Base-by-base conservation (phyloP, 2,888 invertebrate species). In the Xestia ashworthii region DNA sequence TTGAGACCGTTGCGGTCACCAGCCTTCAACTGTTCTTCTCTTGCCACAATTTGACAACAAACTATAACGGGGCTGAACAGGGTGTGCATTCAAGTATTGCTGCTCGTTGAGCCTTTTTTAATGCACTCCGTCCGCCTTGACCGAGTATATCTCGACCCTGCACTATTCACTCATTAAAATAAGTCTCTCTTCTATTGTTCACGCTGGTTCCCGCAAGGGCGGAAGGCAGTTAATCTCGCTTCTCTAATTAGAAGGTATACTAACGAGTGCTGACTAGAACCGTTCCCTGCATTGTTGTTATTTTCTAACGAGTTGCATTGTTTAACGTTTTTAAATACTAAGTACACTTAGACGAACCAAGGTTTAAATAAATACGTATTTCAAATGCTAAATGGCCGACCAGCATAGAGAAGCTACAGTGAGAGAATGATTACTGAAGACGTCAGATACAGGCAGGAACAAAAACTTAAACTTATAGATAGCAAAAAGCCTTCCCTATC, bases 261-360 rank as follows among this genome's bases (percentile, higher is more conserved):
- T 89, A 89, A 88, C 89, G 90, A 88, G 89, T 88, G 88, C 89
- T 89, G 83, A 89, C 88, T 62, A 65, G 64, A 73, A 88, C 88
- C 86, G 87, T 89, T 89, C 85, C 82, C 85, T 89, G 89, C 89
- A 93, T 94, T 94, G 93, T 93, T 91, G 83, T 90, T 90, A 89
- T 91, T 91, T 91, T 91, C 90, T 90, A 89, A 89, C 89, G 85
- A 91, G 81, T 71, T 86, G 85, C 87, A 89, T 90, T 89, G 88
- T 89, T 87, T 92, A 53, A 91, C 83, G 86, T 89, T 90, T 76
- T 83, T 80, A 69, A 84, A 80, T 79, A 62, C 70, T 32, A 38
- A 70, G 50, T 60, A 50, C 53, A 67, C 16, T 68, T 46, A 67
- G 71, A 25, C 22, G 50, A 38, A 60, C 38, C 74, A 78, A 86